Evolutionary conservation across 2,797 vertebrate genomes (phyloP), one percentile per base, ranked within the genome.

Genomic region (Cyclopterus lumpus): DNA sequence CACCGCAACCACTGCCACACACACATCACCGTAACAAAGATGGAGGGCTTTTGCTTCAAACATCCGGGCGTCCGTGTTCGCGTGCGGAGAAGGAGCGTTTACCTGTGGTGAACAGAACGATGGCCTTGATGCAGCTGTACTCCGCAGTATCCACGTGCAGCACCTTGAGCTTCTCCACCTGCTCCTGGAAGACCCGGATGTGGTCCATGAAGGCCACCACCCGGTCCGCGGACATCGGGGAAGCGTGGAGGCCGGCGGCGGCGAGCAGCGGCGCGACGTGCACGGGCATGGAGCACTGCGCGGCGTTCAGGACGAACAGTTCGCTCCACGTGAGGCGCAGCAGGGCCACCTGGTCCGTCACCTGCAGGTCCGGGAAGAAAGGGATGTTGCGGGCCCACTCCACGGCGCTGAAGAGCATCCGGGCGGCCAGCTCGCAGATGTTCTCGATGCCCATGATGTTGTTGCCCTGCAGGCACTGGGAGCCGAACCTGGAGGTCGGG

Each of bases 161-260:
- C 51, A 96, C 96, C 93, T 98, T 98, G 79, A 98, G 96, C 93
- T 98, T 98, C 93, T 99, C 97, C 94, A 99, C 97, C 94, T 98
- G 97, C 90, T 99, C 97, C 93, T 99, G 97, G 95, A 99, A 99
- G 94, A 99, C 96, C 90, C 97, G 95, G 94, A 99, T 99, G 96
- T 99, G 97, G 93, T 99, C 97, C 97, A 99, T 98, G 95, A 99
- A 99, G 91, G 97, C 97, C 91, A 99, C 97, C 88, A 98, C 97
- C 84, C 97, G 94, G 93, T 99, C 97, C 62, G 97, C 97, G 16
- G 97, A 97, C 97, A 99, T 98, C 64, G 97, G 97, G n/a, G 97
- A 98, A 58, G 97, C 97, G 87, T 99, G 97, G 4, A 99, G 96
- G 70, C 97, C 97, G 0, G 97, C 97, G 51, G 97, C 97, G 73